These are phyloP conservation scores for Piprites chloris DNA, from an alignment of 2,113 vertebrate species.

Conservation along the genomic window DNA sequence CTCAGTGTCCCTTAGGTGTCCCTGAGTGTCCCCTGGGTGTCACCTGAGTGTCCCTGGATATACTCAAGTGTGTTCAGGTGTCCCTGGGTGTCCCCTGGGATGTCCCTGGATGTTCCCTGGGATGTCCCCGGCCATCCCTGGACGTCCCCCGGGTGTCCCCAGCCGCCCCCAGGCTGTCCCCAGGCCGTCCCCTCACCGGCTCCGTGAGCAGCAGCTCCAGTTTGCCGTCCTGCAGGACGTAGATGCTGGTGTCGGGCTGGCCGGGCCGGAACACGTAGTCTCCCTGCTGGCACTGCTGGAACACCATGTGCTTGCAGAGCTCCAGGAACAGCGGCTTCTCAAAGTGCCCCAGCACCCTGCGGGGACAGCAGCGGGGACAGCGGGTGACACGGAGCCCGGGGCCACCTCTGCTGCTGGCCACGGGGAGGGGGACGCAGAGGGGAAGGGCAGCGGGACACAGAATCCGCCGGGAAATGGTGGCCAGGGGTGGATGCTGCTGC, in stretches of 20 bases:
- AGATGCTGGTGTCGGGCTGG: slow-evolving; percentile 92
- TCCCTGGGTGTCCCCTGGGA: too few relatives aligned
- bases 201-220: slow-evolving; percentile 90
- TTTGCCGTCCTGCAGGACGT: slow-evolving; percentile 93
- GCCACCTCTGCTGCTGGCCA: rapidly evolving
- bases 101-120: not conserved
- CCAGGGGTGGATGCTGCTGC: rapidly evolving
- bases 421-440: not conserved
- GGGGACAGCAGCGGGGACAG: not conserved
- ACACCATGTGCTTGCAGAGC: slow-evolving; percentile 94
- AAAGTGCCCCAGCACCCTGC: slow-evolving; percentile 93
- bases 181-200: slow-evolving; percentile 63
- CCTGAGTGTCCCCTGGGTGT: too few relatives aligned
- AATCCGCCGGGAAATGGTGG: not conserved
- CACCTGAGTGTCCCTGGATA: not conserved
- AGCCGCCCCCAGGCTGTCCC: rapidly evolving
- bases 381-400: rapidly evolving
- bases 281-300: slow-evolving; percentile 87
- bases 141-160: rapidly evolving
- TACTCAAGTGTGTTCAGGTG: too few relatives aligned
- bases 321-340: slow-evolving; percentile 94
- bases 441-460: too few relatives aligned
- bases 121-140: too few relatives aligned
- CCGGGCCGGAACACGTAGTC: slow-evolving; percentile 90
- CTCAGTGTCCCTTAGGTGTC: too few relatives aligned